Evolutionary conservation across 2,888 invertebrate species (phyloP), one percentile per base, ranked within the genome.

Genomic region (Ophion slaviceki): DNA sequence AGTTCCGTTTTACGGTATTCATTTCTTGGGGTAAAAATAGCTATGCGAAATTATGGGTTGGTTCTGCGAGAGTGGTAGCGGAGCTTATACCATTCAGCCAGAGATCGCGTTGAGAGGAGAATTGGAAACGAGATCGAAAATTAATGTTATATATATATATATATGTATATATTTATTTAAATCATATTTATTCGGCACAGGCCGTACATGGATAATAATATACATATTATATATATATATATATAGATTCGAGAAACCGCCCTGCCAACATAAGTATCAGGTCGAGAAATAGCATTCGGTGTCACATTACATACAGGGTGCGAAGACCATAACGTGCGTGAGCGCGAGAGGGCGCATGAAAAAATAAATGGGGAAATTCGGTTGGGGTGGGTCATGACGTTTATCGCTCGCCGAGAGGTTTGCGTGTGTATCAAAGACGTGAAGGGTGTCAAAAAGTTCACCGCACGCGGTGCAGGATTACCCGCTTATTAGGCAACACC

Each of bases 391-490:
- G 64, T 66, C 36, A 47, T 62, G 72, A 68, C 80, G 62, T 80
- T 57, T 74, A 68, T 78, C 61, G 53, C 74, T 83, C 17, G 62
- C 36, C 36, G 36, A 62, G 70, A 64, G 77, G 59, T 32, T 59
- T 68, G 72, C 82, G 36, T 59, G 67, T 71, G 64, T 40, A 79
- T 78, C 20, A 20, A 47, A 47, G 47, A 47, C 14, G 47, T 4
- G 47, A 84, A 78, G 77, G 82, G 81, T 79, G 86, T 82, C 82
- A 74, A 86, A 86, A 89, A 88, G 85, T 88, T 83, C 81, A 81
- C 86, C 85, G 74, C 85, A 86, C 74, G 74, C 64, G 77, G 86
- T 83, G 83, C 86, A 57, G 59, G 83, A 86, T 86, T 86, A 86
- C 86, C 78, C 80, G 86, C 86, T 86, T 86, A 86, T 86, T 86